These are phyloP conservation scores for Parnassius smintheus DNA, from an alignment of 2,888 invertebrate genomes.

Conservation along the genomic window DNA sequence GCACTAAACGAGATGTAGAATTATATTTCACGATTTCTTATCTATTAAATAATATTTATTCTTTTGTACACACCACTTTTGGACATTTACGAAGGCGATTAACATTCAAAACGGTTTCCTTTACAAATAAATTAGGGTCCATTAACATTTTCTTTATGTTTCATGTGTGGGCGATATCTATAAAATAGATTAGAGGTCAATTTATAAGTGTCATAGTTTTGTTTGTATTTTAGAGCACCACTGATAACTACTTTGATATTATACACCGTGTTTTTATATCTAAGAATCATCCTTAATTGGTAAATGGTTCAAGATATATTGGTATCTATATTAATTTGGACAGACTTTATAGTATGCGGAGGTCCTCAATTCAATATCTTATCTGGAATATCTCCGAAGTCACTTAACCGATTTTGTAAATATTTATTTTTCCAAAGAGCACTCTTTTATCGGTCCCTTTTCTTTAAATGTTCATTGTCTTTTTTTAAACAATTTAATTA, in stretches of 20 bases:
- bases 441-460: too few species aligned
- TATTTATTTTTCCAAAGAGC: too few species aligned
- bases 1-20: neutral
- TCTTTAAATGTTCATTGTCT: too few species aligned
- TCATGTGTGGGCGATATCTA: slow-evolving; percentile 19
- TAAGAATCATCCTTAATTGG: neutral
- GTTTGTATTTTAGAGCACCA: slow-evolving; percentile 7
- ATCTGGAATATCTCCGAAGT: too few species aligned
- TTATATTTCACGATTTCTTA: slow-evolving; percentile 12
- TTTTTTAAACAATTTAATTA: too few species aligned
- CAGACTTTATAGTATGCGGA: too few species aligned
- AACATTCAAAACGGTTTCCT: slow-evolving; percentile 19
- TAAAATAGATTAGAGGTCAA: slow-evolving; percentile 7
- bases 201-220: slow-evolving; percentile 18
- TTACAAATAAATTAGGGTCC: slow-evolving; percentile 16
- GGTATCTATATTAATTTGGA: too few species aligned
- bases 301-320: neutral
- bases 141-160: slow-evolving; percentile 17
- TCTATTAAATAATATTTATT: slow-evolving; percentile 3
- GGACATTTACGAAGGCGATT: slow-evolving; percentile 19
- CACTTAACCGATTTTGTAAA: too few species aligned
- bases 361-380: too few species aligned
- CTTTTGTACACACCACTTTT: slow-evolving; percentile 5
- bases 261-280: neutral
- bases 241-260: neutral